Percentiles rank a stretch among this genome's conserved stretches.
Evolutionary conservation across 2,113 vertebrate genomes (phyloP).

Genomic region (Nesoenas mayeri): DNA sequence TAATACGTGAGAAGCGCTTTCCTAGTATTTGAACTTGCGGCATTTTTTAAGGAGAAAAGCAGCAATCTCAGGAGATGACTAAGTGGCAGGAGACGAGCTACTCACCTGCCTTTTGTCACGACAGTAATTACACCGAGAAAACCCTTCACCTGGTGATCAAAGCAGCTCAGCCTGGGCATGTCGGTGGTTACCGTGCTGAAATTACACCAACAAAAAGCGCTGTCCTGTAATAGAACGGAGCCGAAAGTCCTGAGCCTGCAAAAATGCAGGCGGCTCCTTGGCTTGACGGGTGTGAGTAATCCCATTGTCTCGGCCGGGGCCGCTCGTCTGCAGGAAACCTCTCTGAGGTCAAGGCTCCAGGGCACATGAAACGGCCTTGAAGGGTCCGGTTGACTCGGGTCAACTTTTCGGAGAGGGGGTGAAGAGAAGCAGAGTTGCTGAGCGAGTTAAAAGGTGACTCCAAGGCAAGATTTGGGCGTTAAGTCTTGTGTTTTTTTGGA

Average conservation of each 20-base stretch:
- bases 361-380: not conserved
- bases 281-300: not conserved
- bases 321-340: not conserved
- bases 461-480: not conserved
- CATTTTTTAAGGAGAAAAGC: not conserved
- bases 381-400: not conserved
- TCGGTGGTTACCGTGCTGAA: not conserved
- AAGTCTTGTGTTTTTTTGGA: not conserved
- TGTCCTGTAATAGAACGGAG: not conserved
- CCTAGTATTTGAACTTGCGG: not conserved
- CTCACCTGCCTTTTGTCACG: not conserved
- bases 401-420: rapidly evolving
- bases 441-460: not conserved
- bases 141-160: not conserved
- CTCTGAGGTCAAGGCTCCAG: not conserved
- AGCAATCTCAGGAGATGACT: not conserved
- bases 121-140: not conserved
- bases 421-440: not conserved
- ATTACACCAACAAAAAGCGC: not conserved
- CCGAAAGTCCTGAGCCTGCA: constrained; percentile 28
- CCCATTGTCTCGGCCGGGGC: not conserved
- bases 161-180: not conserved
- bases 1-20: rapidly evolving
- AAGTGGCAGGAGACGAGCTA: not conserved
- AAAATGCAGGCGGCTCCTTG: not conserved